phyloP scores from a whole-genome alignment of 1,140 invertebrate species.

The Drosophila navojoa region DNA sequence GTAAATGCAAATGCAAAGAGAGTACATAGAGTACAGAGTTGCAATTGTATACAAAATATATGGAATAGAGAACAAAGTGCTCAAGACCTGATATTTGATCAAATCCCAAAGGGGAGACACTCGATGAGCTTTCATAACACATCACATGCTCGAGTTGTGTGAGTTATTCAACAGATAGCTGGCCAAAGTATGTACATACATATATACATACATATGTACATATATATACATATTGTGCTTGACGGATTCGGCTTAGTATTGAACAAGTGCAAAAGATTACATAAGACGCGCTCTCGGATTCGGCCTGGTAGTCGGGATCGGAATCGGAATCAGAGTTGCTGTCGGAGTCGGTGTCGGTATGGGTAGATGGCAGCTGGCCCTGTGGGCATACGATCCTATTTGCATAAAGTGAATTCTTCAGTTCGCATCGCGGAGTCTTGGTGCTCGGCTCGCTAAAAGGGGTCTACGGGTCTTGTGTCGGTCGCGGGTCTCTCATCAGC shows the following conservation, averaged over 20 bases:
- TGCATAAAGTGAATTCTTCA: slow-evolving; percentile 25
- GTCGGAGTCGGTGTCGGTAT: too few species aligned
- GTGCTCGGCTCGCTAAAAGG: slow-evolving; percentile 1
- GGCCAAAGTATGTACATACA: too few species aligned
- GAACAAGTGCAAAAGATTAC: slow-evolving; percentile 25
- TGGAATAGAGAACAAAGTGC: too few species aligned
- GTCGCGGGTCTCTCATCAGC: neutral
- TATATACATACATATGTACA: too few species aligned
- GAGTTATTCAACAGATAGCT: slow-evolving; percentile 4
- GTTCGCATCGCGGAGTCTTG: neutral
- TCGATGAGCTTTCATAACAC: too few species aligned
- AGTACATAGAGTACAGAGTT: too few species aligned
- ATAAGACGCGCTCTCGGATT: slow-evolving; percentile 4
- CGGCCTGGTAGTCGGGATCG: too few species aligned
- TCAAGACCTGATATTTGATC: too few species aligned
- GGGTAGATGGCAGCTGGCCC: neutral
- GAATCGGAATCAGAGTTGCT: too few species aligned
- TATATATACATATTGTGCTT: neutral
- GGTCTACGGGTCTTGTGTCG: neutral
- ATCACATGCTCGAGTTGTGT: neutral
- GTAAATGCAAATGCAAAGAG: too few species aligned
- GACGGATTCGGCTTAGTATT: slow-evolving; percentile 3
- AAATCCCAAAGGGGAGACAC: too few species aligned
- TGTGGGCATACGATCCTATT: slow-evolving; percentile 6
- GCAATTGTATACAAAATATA: too few species aligned